Evolutionary conservation across 2,113 vertebrate genomes (phyloP).

Genomic region (Syrmaticus mikado): DNA sequence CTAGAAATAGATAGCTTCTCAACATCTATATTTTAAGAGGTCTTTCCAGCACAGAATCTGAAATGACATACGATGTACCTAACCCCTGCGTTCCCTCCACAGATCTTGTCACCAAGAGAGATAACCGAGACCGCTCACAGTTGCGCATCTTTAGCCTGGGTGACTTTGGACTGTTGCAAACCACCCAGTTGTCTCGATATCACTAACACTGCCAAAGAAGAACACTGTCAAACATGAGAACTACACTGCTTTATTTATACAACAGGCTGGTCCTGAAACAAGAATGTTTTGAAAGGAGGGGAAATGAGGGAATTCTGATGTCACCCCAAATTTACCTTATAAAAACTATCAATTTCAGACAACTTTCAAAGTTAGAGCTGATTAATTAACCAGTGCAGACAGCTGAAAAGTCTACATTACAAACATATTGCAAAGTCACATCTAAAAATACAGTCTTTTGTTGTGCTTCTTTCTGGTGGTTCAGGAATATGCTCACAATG

Average conservation of each 20-base stretch:
- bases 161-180: neutral
- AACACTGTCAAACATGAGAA: neutral
- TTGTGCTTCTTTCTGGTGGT: conserved; percentile 7
- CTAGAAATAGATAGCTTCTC: neutral
- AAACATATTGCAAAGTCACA: neutral
- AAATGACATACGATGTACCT: neutral
- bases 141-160: neutral
- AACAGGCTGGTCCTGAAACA: neutral
- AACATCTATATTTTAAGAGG: neutral
- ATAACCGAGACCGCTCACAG: neutral
- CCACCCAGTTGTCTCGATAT: neutral
- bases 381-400: conserved; percentile 24
- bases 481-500: neutral
- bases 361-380: neutral
- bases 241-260: neutral
- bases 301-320: conserved; percentile 25
- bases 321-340: neutral
- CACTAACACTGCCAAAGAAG: neutral
- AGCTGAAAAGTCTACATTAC: neutral
- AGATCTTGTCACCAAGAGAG: too few relatives aligned
- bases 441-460: neutral
- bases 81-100: neutral
- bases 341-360: conserved; percentile 26
- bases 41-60: neutral
- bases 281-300: neutral